Percentiles rank a stretch among this genome's conserved stretches.
Evolutionary conservation across 2,888 invertebrate species (phyloP).

Genomic region (Scrobipalpa atriplicella): DNA sequence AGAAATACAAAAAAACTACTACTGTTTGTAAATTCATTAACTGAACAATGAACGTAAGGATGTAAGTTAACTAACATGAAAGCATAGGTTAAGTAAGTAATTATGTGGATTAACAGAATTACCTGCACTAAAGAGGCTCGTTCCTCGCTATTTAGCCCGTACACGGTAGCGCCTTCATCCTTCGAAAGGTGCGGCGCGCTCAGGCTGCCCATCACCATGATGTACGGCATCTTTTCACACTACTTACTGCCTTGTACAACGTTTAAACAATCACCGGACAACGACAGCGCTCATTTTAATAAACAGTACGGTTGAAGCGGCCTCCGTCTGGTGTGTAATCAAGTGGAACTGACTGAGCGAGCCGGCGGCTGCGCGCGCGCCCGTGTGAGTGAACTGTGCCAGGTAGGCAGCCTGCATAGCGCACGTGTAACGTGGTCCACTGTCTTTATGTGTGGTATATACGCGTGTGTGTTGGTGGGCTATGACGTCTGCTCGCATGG

Average conservation of each 20-base stretch:
- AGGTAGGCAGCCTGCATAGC: constrained; percentile 49
- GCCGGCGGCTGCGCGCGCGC: constrained; percentile 45
- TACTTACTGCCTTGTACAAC: background rate
- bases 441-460: constrained; percentile 41
- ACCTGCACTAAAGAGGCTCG: constrained; percentile 43
- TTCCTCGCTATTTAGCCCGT: constrained; percentile 76
- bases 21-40: too few relatives aligned
- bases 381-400: constrained; percentile 45
- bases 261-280: constrained; percentile 48
- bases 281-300: constrained; percentile 55
- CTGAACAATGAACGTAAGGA: background rate
- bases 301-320: constrained; percentile 31
- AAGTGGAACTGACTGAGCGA: constrained; percentile 32
- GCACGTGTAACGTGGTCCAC: constrained; percentile 47
- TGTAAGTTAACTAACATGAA: background rate
- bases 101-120: background rate
- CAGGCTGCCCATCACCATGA: constrained; percentile 78
- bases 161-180: constrained; percentile 75
- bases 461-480: constrained; percentile 51
- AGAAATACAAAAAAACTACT: too few relatives aligned
- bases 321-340: constrained; percentile 32
- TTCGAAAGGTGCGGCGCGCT: constrained; percentile 72
- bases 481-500: constrained; percentile 54
- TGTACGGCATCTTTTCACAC: constrained; percentile 68
- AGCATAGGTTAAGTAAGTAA: background rate